Conservation (phyloP, 2,888 invertebrate species). For the Drosophila tripunctata region DNA sequence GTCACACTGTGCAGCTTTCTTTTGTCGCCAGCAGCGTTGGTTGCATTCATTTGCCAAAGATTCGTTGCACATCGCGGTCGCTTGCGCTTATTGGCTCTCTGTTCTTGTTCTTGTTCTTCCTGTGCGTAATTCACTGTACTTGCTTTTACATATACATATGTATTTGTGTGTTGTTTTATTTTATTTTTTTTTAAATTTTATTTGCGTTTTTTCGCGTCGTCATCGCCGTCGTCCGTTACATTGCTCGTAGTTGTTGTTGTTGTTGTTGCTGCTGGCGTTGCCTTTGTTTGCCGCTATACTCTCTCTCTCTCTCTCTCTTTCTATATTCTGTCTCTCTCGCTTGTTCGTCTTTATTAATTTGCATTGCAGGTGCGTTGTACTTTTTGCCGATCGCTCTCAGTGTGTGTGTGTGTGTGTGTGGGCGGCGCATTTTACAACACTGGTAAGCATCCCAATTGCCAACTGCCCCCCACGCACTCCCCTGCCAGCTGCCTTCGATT, state of each 20-base stretch:
- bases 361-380: conserved; percentile 62
- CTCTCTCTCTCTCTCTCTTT: no score
- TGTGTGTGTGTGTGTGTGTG: no score
- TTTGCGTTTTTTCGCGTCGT: conserved; percentile 55
- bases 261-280: conserved; percentile 25
- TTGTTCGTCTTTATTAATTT: conserved; percentile 19
- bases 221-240: conserved; percentile 53
- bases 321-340: no score
- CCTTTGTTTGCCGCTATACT: conserved; percentile 38
- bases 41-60: conserved; percentile 75
- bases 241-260: conserved; percentile 34
- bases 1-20: conserved; percentile 58
- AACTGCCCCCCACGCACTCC: conserved; percentile 16
- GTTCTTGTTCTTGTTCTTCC: conserved; percentile 43
- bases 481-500: conserved; percentile 54
- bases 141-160: conserved; percentile 33
- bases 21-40: conserved; percentile 56
- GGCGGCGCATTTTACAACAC: conserved; percentile 57
- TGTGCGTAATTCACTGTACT: conserved; percentile 21
- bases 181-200: conserved; percentile 54
- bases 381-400: conserved; percentile 46
- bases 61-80: conserved; percentile 76
- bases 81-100: conserved; percentile 48
- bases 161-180: conserved; percentile 21
- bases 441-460: conserved; percentile 60